Evolutionary conservation across 2,797 vertebrate species (phyloP).

Genomic region (Arctocebus calabarensis): DNA sequence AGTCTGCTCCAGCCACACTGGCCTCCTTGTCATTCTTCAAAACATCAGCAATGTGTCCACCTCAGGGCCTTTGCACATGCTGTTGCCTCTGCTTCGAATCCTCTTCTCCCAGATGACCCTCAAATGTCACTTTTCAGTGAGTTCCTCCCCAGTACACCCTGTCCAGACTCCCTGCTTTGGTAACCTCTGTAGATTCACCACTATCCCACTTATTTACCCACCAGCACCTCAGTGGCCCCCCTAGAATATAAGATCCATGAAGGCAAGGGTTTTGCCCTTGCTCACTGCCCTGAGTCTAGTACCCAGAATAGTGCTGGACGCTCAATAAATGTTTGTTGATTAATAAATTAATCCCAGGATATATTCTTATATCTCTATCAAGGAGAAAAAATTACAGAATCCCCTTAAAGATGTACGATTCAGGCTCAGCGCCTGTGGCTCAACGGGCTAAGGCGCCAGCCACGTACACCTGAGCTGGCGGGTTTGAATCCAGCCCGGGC

Average conservation of each 20-base stretch:
- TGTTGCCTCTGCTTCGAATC: background rate
- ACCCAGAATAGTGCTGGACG: background rate
- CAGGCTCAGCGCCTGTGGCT: too few relatives aligned
- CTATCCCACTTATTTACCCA: background rate
- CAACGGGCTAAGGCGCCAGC: too few relatives aligned
- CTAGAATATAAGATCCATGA: background rate
- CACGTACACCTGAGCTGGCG: too few relatives aligned
- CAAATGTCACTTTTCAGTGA: background rate
- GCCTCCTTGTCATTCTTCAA: background rate
- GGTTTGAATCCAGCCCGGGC: too few relatives aligned
- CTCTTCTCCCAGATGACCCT: background rate
- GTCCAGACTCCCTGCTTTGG: background rate
- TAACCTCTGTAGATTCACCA: background rate
- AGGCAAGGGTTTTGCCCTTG: background rate
- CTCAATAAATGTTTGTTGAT: background rate
- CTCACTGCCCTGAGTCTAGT: background rate
- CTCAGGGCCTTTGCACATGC: background rate
- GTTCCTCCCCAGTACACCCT: background rate
- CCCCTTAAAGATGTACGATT: constrained; percentile 1
- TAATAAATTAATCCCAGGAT: constrained; percentile 44
- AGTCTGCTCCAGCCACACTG: background rate
- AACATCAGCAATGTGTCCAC: background rate
- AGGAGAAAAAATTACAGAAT: background rate
- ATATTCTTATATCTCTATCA: constrained; percentile 21
- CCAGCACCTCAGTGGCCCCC: background rate